Evolutionary conservation across 2,888 invertebrate species (phyloP).

Genomic region (Scaptomyza cyrtandrae): DNA sequence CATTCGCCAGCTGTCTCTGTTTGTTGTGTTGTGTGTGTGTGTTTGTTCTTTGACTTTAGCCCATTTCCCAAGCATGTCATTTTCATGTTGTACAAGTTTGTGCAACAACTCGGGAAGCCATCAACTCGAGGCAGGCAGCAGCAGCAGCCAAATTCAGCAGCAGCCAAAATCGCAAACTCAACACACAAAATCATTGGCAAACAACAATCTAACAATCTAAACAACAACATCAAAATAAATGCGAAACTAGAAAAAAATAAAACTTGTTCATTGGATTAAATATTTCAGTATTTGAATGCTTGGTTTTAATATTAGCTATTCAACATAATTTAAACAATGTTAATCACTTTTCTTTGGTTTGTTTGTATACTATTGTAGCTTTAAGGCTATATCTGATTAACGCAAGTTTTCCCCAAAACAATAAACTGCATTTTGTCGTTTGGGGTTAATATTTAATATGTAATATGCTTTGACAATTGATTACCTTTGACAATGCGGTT

Average conservation of each 20-base stretch:
- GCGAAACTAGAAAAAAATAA: too few relatives aligned
- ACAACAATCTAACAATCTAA: slow-evolving; percentile 32
- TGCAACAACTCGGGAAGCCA: slow-evolving; percentile 66
- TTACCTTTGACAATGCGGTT: neutral
- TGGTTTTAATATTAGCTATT: too few relatives aligned
- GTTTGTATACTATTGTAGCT: too few relatives aligned
- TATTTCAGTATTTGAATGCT: too few relatives aligned
- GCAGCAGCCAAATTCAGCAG: slow-evolving; percentile 6
- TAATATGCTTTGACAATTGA: slow-evolving; percentile 1
- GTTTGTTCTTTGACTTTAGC: slow-evolving; percentile 38
- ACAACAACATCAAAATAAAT: neutral
- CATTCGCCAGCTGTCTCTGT: slow-evolving; percentile 25
- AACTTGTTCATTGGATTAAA: too few relatives aligned
- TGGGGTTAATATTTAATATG: neutral
- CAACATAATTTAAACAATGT: too few relatives aligned
- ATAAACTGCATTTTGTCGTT: too few relatives aligned
- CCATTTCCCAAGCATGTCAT: slow-evolving; percentile 63
- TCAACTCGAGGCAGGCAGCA: slow-evolving; percentile 45
- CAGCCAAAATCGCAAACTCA: slow-evolving; percentile 18
- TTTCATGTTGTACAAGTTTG: slow-evolving; percentile 72
- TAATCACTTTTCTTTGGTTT: too few relatives aligned
- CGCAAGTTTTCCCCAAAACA: too few relatives aligned
- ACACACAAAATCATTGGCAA: slow-evolving; percentile 54
- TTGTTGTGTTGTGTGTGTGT: slow-evolving; percentile 12
- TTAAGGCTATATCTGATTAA: too few relatives aligned